phyloP scores from a whole-genome alignment of 2,797 vertebrate genomes.

The Diceros bicornis region DNA sequence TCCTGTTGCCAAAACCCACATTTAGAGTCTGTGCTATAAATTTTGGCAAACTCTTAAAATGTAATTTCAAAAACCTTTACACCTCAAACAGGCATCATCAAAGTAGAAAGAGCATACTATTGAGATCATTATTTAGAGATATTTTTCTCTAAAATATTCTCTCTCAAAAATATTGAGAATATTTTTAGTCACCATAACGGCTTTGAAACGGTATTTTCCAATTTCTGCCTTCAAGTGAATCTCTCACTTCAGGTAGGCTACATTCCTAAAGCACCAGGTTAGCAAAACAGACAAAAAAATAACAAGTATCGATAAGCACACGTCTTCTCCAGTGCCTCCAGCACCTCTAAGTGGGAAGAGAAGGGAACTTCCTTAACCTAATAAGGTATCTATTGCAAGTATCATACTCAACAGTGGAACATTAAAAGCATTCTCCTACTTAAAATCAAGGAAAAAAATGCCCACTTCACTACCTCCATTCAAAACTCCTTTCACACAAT shows the following conservation, averaged over 20 bases:
- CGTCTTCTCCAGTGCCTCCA: background rate
- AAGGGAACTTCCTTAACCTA: background rate
- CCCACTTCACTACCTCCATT: background rate
- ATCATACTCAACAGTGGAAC: background rate
- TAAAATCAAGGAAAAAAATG: constrained; percentile 16
- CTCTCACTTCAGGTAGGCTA: background rate
- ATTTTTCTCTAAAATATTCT: too few relatives aligned
- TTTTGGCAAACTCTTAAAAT: background rate
- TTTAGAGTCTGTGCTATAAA: background rate
- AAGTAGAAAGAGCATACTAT: background rate
- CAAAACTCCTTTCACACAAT: background rate
- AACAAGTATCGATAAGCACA: background rate
- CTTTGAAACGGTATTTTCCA: background rate
- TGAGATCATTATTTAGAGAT: background rate
- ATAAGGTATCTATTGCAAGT: background rate
- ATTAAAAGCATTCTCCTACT: background rate
- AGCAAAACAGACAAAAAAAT: background rate
- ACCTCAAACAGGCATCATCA: background rate
- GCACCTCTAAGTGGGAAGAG: background rate
- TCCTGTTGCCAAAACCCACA: background rate
- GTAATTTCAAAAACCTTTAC: background rate
- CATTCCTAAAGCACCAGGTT: background rate
- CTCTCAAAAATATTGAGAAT: background rate
- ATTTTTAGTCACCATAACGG: background rate
- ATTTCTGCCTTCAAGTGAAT: background rate